Base-by-base conservation (phyloP, 2,797 vertebrate species). In the Carapus acus region DNA sequence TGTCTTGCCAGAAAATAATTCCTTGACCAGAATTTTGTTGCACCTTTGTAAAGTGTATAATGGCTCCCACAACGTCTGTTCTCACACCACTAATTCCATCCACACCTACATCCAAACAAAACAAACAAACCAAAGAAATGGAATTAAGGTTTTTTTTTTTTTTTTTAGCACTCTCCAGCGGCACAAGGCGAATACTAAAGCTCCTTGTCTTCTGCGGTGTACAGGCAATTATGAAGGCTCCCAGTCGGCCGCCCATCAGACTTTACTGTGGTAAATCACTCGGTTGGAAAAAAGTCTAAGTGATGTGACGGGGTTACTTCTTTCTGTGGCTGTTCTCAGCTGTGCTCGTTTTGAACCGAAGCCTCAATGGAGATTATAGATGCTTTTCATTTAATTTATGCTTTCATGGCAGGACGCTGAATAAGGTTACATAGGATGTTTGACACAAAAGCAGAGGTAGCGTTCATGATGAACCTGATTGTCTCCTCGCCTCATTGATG, bases 371-470 rank as follows among this genome's bases (percentile, higher is more conserved):
- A 67, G 71, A 81, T 78, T 71, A 69, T 78, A 73, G 58, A 71
- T 43, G 17, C 21, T n/a, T 56, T 61, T 74, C n/a, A 73, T 75
- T 73, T 76, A 79, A n/a, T 78, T 68, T 67, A 76, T 69, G 61
- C 45, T 50, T 49, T 78, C 76, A 72, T 75, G 69, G 65, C 52
- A 67, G 45, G 55, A 67, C 47, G 24, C 53, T 6, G 58, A 76
- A 72, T 81, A 79, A 76, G 71, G 71, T 37, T 50, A 66, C 67
- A 62, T 71, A 71, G 24, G 64, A 66, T 67, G 69, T 74, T 79
- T 67, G 65, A 78, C 65, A 63, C 79, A 71, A 49, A 69, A 73
- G 68, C 15, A 61, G n/a, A n/a, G n/a, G n/a, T 71, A 54, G 48
- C 63, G 47, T 42, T 31, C 14, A 1, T 64, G 57, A 77, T 69